Evolutionary conservation across 1,140 invertebrate genomes (phyloP).

Genomic region (Brachionus asplanchnoidis): DNA sequence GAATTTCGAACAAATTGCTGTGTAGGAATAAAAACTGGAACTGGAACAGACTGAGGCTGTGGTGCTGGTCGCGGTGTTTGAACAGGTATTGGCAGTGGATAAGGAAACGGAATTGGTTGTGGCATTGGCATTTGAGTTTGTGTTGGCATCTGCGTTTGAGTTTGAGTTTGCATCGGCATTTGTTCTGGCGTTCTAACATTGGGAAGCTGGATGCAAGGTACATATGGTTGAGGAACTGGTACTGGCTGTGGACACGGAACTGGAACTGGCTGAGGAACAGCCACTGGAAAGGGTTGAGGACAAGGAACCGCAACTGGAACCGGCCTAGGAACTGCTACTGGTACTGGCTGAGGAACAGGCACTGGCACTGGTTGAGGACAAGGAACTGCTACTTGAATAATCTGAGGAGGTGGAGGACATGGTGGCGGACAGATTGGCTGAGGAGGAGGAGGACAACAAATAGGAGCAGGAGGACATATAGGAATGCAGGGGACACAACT

Average conservation of each 20-base stretch:
- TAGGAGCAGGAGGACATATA: background rate
- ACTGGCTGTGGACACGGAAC: constrained; percentile 2
- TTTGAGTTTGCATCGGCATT: background rate
- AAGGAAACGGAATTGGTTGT: background rate
- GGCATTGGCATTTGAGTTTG: background rate
- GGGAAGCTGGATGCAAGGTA: background rate
- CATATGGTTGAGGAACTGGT: background rate
- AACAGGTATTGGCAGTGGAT: background rate
- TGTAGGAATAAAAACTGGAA: background rate
- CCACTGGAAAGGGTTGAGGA: background rate
- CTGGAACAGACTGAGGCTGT: background rate
- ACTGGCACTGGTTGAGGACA: constrained; percentile 2
- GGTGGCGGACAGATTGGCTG: background rate
- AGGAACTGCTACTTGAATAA: background rate
- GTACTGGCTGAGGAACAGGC: background rate
- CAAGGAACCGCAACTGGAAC: background rate
- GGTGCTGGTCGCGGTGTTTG: background rate
- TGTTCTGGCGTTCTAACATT: background rate
- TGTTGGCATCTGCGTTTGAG: too few species aligned
- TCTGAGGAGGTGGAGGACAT: background rate
- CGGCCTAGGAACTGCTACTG: background rate
- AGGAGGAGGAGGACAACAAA: background rate
- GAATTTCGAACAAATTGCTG: background rate
- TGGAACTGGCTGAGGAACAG: background rate
- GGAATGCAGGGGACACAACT: background rate